Conservation (phyloP, 2,113 vertebrate genomes). For the Pedetes capensis region DNA sequence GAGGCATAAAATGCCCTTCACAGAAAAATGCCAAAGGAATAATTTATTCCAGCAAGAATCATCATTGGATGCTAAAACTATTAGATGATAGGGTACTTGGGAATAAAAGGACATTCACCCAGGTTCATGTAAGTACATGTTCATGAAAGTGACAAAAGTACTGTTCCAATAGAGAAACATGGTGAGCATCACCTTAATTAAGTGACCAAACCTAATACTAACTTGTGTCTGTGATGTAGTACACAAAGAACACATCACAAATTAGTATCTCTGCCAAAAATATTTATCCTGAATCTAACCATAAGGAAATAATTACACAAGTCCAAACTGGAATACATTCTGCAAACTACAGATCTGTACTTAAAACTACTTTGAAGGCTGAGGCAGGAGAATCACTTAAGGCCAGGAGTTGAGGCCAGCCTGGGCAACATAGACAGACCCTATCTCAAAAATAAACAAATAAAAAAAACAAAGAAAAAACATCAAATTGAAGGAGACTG, state of each 20-base stretch:
- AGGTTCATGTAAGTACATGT: background rate
- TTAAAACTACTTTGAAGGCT: too few relatives aligned
- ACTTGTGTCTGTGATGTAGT: background rate
- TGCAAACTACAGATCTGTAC: background rate
- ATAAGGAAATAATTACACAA: background rate
- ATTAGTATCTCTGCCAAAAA: constrained; percentile 39
- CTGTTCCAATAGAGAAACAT: background rate
- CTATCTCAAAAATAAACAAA: too few relatives aligned
- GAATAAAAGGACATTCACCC: background rate
- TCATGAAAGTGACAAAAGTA: too few relatives aligned
- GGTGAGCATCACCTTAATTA: too few relatives aligned
- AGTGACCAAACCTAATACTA: background rate
- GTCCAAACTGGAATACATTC: background rate
- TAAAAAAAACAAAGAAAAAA: too few relatives aligned
- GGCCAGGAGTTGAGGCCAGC: too few relatives aligned
- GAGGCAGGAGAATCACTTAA: too few relatives aligned
- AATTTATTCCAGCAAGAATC: constrained; percentile 13
- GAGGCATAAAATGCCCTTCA: background rate
- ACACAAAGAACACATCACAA: background rate
- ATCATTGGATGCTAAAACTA: too few relatives aligned
- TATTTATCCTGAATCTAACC: constrained; percentile 2
- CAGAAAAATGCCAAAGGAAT: background rate
- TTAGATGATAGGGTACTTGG: background rate
- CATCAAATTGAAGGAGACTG: constrained; percentile 6
- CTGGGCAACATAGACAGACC: too few relatives aligned